Percentiles rank a stretch among this genome's conserved stretches.
Evolutionary conservation across 2,113 vertebrate genomes (phyloP).

Genomic region (Sminthopsis crassicaudata): DNA sequence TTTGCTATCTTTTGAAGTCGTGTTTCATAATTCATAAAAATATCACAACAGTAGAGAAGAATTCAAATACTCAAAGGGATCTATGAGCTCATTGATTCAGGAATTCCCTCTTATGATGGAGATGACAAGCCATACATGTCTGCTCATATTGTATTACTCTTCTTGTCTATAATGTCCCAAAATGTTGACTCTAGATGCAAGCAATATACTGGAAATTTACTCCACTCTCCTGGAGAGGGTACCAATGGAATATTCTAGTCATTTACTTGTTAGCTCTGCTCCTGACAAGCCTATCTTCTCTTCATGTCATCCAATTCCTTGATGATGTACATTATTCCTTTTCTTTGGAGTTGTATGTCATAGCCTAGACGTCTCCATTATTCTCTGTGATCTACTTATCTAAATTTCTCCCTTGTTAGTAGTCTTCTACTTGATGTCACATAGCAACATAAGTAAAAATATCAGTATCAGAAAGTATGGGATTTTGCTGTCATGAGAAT

Average conservation of each 20-base stretch:
- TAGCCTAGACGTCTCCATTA: not conserved
- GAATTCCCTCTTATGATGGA: no score
- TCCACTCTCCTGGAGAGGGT: not conserved
- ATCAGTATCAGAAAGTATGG: not conserved
- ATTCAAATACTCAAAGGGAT: not conserved
- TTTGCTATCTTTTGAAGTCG: not conserved
- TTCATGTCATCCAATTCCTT: not conserved
- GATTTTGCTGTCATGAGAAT: not conserved
- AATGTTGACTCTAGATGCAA: no score
- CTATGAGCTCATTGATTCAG: not conserved
- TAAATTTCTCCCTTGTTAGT: not conserved
- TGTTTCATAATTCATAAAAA: not conserved
- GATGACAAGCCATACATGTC: no score
- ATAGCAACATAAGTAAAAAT: not conserved
- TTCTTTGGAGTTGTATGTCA: not conserved
- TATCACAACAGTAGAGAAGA: not conserved
- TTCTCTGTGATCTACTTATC: not conserved
- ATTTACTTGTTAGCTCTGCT: not conserved
- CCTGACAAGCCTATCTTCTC: not conserved
- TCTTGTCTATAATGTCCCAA: not conserved
- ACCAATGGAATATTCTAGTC: not conserved
- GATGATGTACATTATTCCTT: not conserved
- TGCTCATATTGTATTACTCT: no score
- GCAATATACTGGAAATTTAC: not conserved
- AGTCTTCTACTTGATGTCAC: not conserved